Conservation (phyloP, 2,797 vertebrate species). For the Bucorvus abyssinicus region DNA sequence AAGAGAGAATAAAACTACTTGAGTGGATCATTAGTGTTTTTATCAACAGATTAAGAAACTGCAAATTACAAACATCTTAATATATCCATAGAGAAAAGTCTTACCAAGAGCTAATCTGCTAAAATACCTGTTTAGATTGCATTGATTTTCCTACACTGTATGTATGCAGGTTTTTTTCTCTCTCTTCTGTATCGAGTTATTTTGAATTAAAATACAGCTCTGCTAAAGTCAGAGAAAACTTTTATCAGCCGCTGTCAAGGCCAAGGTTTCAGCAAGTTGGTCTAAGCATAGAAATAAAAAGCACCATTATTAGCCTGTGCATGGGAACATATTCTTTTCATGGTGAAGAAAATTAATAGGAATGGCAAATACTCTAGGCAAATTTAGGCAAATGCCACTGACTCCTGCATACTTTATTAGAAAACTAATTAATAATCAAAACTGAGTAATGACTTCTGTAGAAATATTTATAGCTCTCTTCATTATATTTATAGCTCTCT, state of each 20-base stretch:
- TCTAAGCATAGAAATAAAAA: background rate
- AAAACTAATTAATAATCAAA: conserved; percentile 27
- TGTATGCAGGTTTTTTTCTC: fast-evolving
- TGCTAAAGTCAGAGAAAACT: background rate
- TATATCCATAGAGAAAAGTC: background rate
- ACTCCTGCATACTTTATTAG: background rate
- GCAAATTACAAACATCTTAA: background rate
- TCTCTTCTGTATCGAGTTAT: background rate
- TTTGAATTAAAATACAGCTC: background rate
- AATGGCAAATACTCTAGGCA: background rate
- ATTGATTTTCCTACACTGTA: background rate
- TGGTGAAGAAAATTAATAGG: background rate
- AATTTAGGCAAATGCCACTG: conserved; percentile 14
- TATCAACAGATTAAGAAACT: background rate
- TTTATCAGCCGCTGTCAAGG: background rate
- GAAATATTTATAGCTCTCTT: conserved; percentile 12
- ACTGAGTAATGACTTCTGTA: background rate
- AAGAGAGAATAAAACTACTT: background rate
- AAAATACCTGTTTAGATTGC: background rate
- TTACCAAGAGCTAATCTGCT: background rate
- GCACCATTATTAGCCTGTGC: background rate
- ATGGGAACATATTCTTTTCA: background rate
- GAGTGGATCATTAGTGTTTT: background rate
- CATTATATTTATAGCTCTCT: too few species aligned
- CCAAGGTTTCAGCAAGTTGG: background rate